phyloP scores from a whole-genome alignment of 2,113 vertebrate species.

The Salvelinus fontinalis region DNA sequence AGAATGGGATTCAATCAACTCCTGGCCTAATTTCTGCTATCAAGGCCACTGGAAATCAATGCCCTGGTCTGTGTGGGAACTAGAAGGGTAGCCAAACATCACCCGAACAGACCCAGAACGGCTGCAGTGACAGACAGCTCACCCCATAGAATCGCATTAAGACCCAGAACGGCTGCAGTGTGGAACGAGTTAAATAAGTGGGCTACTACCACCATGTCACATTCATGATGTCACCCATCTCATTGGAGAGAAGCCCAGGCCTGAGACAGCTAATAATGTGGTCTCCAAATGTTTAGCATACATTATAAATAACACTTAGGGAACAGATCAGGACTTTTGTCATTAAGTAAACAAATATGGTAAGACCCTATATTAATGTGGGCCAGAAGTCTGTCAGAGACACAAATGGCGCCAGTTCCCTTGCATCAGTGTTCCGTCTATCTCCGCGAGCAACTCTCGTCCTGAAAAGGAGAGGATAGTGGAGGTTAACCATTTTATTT shows the following conservation, averaged over 20 bases:
- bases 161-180: not conserved
- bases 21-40: not conserved
- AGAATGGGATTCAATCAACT: not conserved
- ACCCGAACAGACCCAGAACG: no score
- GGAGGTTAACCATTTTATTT: slow-evolving; percentile 10
- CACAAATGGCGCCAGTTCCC: not conserved
- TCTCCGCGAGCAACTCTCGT: no score
- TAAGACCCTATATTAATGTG: not conserved
- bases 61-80: not conserved
- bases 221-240: slow-evolving; percentile 8
- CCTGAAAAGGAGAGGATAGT: not conserved
- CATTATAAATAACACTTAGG: not conserved
- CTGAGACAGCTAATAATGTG: slow-evolving; percentile 43
- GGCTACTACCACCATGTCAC: not conserved
- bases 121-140: no score
- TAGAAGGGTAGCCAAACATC: no score
- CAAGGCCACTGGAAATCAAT: not conserved
- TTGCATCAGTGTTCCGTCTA: not conserved
- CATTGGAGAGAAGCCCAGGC: slow-evolving; percentile 3
- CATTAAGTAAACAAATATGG: slow-evolving; percentile 17
- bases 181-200: not conserved
- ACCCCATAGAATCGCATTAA: no score
- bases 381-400: not conserved
- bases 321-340: slow-evolving; percentile 12
- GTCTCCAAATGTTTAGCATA: slow-evolving; percentile 44